Evolutionary conservation across 2,113 vertebrate genomes (phyloP).

Genomic region (Macroglossus sobrinus): DNA sequence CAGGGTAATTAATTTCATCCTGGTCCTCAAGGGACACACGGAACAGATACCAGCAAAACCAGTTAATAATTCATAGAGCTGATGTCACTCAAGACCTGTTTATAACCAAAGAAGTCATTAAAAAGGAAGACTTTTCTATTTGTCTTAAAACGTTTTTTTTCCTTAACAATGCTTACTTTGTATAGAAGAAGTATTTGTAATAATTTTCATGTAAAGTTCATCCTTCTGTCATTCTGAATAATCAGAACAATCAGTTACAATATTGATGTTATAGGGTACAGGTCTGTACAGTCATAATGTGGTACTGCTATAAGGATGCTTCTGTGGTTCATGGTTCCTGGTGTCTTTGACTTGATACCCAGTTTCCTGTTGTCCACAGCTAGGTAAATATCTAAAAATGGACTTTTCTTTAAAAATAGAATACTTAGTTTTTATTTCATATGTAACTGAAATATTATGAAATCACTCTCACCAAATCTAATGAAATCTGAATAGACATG

Average conservation of each 20-base stretch:
- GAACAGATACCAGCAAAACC: constrained; percentile 48
- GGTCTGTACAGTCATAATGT: too few species aligned
- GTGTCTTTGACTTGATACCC: neutral
- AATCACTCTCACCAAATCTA: neutral
- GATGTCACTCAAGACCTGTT: neutral
- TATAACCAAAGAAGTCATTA: constrained; percentile 67
- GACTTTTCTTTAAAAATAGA: neutral
- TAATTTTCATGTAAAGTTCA: neutral
- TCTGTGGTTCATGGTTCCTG: neutral
- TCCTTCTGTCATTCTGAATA: neutral
- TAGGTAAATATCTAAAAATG: neutral
- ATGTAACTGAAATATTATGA: neutral
- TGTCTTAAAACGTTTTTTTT: constrained; percentile 3
- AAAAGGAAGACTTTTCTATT: constrained; percentile 48
- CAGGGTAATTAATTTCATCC: neutral
- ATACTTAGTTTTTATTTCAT: neutral
- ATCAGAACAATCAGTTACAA: too few species aligned
- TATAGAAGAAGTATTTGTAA: neutral
- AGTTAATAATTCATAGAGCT: constrained; percentile 12
- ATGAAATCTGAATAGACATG: neutral
- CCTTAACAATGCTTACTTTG: neutral
- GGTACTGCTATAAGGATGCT: neutral
- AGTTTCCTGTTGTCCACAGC: neutral
- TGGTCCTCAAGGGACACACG: neutral
- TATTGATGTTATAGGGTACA: neutral